Percentiles rank a stretch among this genome's conserved stretches.
Evolutionary conservation across 2,888 invertebrate genomes (phyloP).

Genomic region (Dexiosoma caninum): DNA sequence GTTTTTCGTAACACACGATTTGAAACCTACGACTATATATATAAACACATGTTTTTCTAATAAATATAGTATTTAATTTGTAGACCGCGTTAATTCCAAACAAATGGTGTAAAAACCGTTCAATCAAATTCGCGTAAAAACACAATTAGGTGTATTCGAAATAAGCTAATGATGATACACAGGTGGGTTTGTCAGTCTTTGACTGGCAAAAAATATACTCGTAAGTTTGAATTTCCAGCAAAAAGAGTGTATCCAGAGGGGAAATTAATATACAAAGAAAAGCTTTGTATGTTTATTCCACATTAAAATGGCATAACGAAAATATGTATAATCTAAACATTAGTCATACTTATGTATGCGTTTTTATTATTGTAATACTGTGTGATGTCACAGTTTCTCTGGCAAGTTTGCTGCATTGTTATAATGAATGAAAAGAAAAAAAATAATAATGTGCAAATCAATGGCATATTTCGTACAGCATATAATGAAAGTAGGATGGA

Average conservation of each 20-base stretch:
- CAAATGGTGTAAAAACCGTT: too few relatives aligned
- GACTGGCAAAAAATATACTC: background rate
- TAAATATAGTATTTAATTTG: too few relatives aligned
- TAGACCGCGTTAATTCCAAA: too few relatives aligned
- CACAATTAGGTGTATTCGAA: too few relatives aligned
- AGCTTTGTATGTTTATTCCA: slow-evolving; percentile 12
- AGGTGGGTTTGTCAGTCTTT: slow-evolving; percentile 10
- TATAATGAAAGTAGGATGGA: too few relatives aligned
- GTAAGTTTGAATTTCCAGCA: slow-evolving; percentile 16
- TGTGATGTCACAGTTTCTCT: slow-evolving; percentile 11
- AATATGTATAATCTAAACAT: slow-evolving; percentile 32
- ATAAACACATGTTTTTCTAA: too few relatives aligned
- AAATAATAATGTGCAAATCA: too few relatives aligned
- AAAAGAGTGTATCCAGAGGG: slow-evolving; percentile 34
- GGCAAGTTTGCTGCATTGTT: background rate
- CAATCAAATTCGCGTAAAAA: too few relatives aligned
- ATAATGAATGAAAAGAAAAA: too few relatives aligned
- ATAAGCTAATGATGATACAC: slow-evolving; percentile 48
- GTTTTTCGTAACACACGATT: too few relatives aligned
- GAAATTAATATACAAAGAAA: background rate
- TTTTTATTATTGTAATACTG: background rate
- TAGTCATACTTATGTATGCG: slow-evolving; percentile 26
- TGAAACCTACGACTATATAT: too few relatives aligned
- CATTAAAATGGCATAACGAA: slow-evolving; percentile 33
- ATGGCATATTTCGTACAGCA: too few relatives aligned